These are phyloP conservation scores for Bufo gargarizans DNA, from an alignment of 2,113 vertebrate genomes.

Conservation along the genomic window DNA sequence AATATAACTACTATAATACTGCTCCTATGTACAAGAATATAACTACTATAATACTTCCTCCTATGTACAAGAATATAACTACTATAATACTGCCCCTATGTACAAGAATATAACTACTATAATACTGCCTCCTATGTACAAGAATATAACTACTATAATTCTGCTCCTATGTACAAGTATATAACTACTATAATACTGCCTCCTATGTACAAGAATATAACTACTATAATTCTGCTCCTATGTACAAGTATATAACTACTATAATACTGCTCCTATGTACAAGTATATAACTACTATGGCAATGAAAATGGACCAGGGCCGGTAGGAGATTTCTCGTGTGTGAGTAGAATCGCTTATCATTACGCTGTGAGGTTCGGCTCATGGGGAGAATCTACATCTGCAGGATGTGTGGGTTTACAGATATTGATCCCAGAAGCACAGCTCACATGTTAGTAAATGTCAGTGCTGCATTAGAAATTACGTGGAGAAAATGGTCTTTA, in stretches of 20 bases:
- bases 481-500: neutral
- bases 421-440: neutral
- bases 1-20: constrained; percentile 12
- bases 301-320: neutral
- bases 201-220: neutral
- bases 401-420: neutral
- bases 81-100: neutral
- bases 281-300: neutral
- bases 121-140: neutral
- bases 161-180: neutral
- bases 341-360: neutral
- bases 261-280: neutral
- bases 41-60: neutral
- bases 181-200: neutral
- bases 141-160: neutral
- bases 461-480: neutral
- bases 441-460: constrained; percentile 3
- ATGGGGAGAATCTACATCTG: neutral
- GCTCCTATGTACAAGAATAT: neutral
- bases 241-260: neutral
- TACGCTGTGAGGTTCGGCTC: neutral
- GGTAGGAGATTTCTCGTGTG: neutral
- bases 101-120: constrained; percentile 12
- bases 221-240: neutral
- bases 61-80: neutral